phyloP scores from a whole-genome alignment of 2,113 vertebrate species.

The Anhinga anhinga region DNA sequence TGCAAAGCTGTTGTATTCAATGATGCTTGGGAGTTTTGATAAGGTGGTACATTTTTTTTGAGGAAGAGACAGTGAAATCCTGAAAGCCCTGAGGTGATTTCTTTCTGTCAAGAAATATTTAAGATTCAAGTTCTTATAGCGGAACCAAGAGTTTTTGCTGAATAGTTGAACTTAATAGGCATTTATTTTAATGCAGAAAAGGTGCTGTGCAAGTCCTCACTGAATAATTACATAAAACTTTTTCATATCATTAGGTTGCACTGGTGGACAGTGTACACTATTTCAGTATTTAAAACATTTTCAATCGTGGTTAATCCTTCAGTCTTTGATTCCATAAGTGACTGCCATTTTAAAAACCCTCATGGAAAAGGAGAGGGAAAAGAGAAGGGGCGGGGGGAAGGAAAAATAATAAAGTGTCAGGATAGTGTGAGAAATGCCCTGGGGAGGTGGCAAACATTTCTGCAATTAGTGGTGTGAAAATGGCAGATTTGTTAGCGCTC shows the following conservation, averaged over 20 bases:
- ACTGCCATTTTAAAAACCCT: background rate
- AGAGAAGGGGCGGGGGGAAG: background rate
- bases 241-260: background rate
- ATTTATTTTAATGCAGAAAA: background rate
- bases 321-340: background rate
- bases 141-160: background rate
- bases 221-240: background rate
- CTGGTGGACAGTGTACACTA: background rate
- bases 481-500: constrained; percentile 27
- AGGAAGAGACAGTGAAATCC: background rate
- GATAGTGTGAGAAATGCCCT: constrained; percentile 43
- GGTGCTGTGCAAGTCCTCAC: background rate
- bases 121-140: background rate
- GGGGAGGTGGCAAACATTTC: constrained; percentile 46
- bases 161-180: background rate
- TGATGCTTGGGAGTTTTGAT: background rate
- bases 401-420: constrained; percentile 19
- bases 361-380: background rate
- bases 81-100: background rate
- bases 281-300: background rate
- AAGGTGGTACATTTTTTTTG: background rate
- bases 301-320: background rate
- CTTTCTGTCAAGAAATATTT: background rate
- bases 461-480: constrained; percentile 57
- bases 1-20: background rate